Conservation (phyloP, 2,888 invertebrate genomes). For the Melinopterus prodromus region DNA sequence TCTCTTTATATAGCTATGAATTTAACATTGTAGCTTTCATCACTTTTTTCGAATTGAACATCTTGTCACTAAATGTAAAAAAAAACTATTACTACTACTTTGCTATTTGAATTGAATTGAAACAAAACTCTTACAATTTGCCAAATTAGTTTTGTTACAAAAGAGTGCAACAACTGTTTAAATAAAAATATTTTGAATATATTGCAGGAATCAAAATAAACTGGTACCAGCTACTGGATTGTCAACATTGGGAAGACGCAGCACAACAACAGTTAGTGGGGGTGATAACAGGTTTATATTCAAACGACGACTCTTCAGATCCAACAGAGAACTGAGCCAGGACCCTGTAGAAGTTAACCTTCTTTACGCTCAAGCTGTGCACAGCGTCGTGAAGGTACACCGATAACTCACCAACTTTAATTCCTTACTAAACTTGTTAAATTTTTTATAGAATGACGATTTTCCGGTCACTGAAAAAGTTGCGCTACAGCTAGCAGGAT, state of each 20-base stretch:
- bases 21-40: too few relatives aligned
- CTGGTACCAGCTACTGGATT: slow-evolving; percentile 53
- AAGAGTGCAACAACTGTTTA: neutral
- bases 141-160: neutral
- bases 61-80: too few relatives aligned
- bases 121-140: neutral
- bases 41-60: too few relatives aligned
- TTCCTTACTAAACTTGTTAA: slow-evolving; percentile 1
- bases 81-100: too few relatives aligned
- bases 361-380: slow-evolving; percentile 93
- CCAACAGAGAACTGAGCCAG: slow-evolving; percentile 88
- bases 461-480: slow-evolving; percentile 95
- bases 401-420: neutral
- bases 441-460: slow-evolving; percentile 61
- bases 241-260: slow-evolving; percentile 64
- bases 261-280: slow-evolving; percentile 76
- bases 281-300: slow-evolving; percentile 93
- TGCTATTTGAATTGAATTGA: too few relatives aligned
- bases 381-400: slow-evolving; percentile 91
- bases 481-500: slow-evolving; percentile 90
- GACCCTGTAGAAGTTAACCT: slow-evolving; percentile 95
- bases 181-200: neutral
- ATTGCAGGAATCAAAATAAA: slow-evolving; percentile 56
- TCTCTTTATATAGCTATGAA: too few relatives aligned
- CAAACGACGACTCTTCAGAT: slow-evolving; percentile 88